Base-by-base conservation (phyloP, 1,140 invertebrate species). In the Drosophila sucinea region DNA sequence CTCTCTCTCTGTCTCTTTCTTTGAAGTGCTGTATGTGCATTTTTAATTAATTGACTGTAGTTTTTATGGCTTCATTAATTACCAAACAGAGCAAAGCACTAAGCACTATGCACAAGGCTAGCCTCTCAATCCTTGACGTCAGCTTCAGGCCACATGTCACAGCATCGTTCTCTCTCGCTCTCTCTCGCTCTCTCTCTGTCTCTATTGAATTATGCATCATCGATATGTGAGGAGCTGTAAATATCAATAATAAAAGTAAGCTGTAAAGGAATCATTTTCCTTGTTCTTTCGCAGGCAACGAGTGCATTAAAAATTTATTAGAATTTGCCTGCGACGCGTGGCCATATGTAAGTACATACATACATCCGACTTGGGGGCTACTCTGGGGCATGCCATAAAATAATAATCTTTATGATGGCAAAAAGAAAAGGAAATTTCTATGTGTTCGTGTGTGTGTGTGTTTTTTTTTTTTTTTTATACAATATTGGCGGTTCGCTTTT, bases 1-100 rank as follows among this genome's bases (percentile, higher is more conserved):
- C 54, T 25, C 0, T 51, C 23, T 17, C 25, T 1, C 23, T 27
- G 44, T 51, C 44, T 51, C 44, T 51, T 51, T 51, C 23, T 51
- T 10, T 51, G 44, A 32, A 17, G 58, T 38, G 58, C 58, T 68
- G 51, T 77, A 64, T 89, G 75, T 86, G 87, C 87, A 90, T 90
- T 90, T 90, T 90, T 90, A 90, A 90, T 90, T 90, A 90, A 90
- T 90, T 87, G 87, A 73, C 80, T 90, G 81, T 90, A 87, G 83
- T 90, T 90, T 90, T 90, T 90, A 90, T 90, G 87, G 87, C 83
- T 90, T 90, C 87, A 90, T 90, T 90, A 90, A 90, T 90, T 90
- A 90, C 82, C 71, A 68, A 81, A 73, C 79, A 68, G 55, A 73
- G 76, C 68, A 68, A 67, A 65, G 66, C 70, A 57, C 55, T 56